Conservation (phyloP, 1,140 invertebrate species). For the Camponotus vicinus region DNA sequence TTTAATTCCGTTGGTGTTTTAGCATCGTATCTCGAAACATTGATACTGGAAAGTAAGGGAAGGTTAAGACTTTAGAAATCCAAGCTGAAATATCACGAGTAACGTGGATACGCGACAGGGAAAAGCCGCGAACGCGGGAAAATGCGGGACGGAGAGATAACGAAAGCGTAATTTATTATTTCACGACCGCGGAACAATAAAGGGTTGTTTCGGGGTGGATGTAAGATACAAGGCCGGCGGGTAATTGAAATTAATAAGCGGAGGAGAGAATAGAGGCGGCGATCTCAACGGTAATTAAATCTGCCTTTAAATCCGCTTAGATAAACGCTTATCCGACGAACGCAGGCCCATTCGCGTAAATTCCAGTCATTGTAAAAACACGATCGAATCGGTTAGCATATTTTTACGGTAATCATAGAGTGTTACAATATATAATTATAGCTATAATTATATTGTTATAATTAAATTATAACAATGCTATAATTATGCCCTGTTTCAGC, state of each 20-base stretch:
- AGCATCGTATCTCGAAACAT: not conserved
- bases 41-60: not conserved
- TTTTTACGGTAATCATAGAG: not conserved
- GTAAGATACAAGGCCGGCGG: slow-evolving; percentile 47
- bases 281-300: slow-evolving; percentile 73
- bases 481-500: no score
- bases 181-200: slow-evolving; percentile 62
- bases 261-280: slow-evolving; percentile 3
- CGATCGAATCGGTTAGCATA: not conserved
- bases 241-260: slow-evolving; percentile 73
- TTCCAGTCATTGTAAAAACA: slow-evolving; percentile 22
- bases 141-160: slow-evolving; percentile 21
- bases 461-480: no score
- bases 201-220: slow-evolving; percentile 39
- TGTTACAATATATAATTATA: not conserved
- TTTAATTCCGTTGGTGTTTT: not conserved
- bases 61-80: slow-evolving; percentile 28
- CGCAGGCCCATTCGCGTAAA: slow-evolving; percentile 33
- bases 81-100: slow-evolving; percentile 2
- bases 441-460: no score
- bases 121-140: slow-evolving; percentile 15
- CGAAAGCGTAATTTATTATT: slow-evolving; percentile 65
- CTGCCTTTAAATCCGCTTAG: slow-evolving; percentile 59
- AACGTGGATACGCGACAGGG: not conserved
- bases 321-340: slow-evolving; percentile 12